phyloP scores from a whole-genome alignment of 2,797 vertebrate species.

The Molossus molossus region DNA sequence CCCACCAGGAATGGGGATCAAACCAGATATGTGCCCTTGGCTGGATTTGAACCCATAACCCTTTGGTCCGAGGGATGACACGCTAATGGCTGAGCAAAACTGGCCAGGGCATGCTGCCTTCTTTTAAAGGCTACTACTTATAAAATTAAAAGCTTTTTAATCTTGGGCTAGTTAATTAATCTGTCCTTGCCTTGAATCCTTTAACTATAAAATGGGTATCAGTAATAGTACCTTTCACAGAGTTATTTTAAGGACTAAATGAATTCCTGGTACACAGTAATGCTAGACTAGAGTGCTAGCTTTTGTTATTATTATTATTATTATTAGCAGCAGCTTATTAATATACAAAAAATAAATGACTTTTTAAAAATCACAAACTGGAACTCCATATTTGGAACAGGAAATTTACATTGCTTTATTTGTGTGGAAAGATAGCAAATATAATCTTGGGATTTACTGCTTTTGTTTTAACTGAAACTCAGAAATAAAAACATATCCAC shows the following conservation, averaged over 20 bases:
- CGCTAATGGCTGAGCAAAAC: too few species aligned
- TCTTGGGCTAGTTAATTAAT: neutral
- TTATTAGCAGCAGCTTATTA: neutral
- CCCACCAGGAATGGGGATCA: too few species aligned
- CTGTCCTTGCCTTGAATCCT: neutral
- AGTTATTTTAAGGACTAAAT: neutral
- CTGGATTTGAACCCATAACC: too few species aligned
- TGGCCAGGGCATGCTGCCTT: neutral
- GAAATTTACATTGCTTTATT: neutral
- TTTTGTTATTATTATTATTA: neutral
- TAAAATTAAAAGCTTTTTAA: neutral
- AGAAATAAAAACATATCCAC: neutral
- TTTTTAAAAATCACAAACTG: slow-evolving; percentile 13
- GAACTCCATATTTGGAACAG: neutral
- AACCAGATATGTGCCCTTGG: too few species aligned
- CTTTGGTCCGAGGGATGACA: too few species aligned
- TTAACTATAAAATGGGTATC: neutral
- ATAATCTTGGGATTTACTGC: neutral
- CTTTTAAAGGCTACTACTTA: neutral
- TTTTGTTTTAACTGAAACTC: neutral
- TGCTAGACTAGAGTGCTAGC: neutral
- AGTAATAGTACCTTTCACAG: neutral
- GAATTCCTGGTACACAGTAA: neutral
- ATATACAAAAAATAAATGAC: neutral
- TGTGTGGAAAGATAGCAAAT: neutral